These are phyloP conservation scores for Trachymyrmex cornetzi DNA, from an alignment of 1,140 invertebrate species.

Conservation along the genomic window DNA sequence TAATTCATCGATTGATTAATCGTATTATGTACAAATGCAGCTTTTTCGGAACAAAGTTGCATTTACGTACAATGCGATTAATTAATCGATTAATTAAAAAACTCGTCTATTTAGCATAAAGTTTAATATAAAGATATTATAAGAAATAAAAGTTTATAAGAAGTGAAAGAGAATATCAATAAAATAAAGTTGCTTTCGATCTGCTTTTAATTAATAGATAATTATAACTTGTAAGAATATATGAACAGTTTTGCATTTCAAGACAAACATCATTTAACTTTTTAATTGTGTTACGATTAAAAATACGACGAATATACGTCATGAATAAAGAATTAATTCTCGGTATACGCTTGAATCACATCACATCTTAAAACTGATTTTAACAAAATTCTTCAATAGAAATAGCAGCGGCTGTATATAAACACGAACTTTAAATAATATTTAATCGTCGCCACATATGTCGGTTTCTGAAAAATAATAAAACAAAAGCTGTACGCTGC, in stretches of 20 bases:
- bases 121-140: neutral
- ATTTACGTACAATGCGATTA: too few relatives aligned
- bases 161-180: neutral
- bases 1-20: too few relatives aligned
- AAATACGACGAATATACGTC: neutral
- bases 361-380: neutral
- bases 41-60: too few relatives aligned
- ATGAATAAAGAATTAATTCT: neutral
- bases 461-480: neutral
- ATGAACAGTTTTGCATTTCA: neutral
- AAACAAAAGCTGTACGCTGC: slow-evolving; percentile 46
- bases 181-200: neutral
- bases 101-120: neutral
- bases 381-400: neutral
- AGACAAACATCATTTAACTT: neutral
- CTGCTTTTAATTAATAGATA: neutral
- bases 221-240: neutral
- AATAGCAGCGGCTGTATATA: neutral
- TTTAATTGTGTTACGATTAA: neutral
- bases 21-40: too few relatives aligned
- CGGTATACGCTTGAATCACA: neutral
- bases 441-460: neutral
- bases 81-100: too few relatives aligned
- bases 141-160: neutral
- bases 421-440: neutral